Conservation (phyloP, 1,140 invertebrate genomes). For the Aphelinus atriplicis region DNA sequence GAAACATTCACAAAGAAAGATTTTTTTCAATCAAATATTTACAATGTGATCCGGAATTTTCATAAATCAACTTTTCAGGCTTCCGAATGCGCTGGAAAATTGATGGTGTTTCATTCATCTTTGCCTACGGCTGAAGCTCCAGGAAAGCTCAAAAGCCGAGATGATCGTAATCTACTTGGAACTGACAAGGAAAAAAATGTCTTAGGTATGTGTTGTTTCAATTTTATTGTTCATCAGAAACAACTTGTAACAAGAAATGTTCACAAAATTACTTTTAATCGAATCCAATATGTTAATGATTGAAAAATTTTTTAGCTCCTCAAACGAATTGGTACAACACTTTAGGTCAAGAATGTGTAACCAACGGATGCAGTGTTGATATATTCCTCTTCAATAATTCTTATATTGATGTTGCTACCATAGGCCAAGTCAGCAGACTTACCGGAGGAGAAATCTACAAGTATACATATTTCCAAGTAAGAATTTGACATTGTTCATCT, state of each 20-base stretch:
- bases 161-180: slow-evolving; percentile 94
- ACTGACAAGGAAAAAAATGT: slow-evolving; percentile 93
- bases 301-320: slow-evolving; percentile 69
- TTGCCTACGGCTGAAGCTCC: slow-evolving; percentile 93
- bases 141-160: slow-evolving; percentile 94
- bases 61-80: slow-evolving; percentile 66
- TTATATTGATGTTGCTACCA: slow-evolving; percentile 93
- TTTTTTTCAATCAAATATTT: slow-evolving; percentile 3
- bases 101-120: slow-evolving; percentile 95
- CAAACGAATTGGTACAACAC: slow-evolving; percentile 91
- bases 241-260: not conserved
- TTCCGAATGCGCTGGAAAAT: slow-evolving; percentile 90
- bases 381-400: slow-evolving; percentile 95
- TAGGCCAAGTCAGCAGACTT: slow-evolving; percentile 87
- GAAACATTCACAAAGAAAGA: slow-evolving; percentile 7
- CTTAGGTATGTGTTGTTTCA: slow-evolving; percentile 54
- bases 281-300: slow-evolving; percentile 2
- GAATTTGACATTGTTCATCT: slow-evolving; percentile 6
- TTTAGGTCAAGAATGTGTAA: slow-evolving; percentile 91
- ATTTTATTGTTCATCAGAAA: slow-evolving; percentile 50
- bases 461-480: slow-evolving; percentile 96
- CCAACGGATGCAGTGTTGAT: slow-evolving; percentile 89
- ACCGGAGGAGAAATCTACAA: slow-evolving; percentile 95
- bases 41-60: slow-evolving; percentile 12
- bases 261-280: slow-evolving; percentile 39